Evolutionary conservation across 1,140 invertebrate genomes (phyloP).

Genomic region (Trachymyrmex cornetzi): DNA sequence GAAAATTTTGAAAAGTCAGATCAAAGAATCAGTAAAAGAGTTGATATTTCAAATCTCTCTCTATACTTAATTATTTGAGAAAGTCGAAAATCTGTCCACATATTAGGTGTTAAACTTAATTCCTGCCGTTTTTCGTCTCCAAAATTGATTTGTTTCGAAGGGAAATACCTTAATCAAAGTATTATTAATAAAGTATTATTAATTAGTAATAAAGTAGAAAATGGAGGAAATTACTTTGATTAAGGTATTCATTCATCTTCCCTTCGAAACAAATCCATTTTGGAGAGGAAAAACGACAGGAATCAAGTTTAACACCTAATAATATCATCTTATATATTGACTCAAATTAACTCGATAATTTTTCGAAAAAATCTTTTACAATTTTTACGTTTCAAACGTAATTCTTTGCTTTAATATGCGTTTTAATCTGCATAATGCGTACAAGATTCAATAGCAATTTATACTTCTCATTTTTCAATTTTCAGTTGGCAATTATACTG

Average conservation of each 20-base stretch:
- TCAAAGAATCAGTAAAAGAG: slow-evolving; percentile 11
- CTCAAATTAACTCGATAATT: slow-evolving; percentile 7
- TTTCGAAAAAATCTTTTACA: not conserved
- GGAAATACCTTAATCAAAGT: too few relatives aligned
- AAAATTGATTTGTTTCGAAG: too few relatives aligned
- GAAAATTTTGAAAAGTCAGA: slow-evolving; percentile 37
- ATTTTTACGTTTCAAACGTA: not conserved
- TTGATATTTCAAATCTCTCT: slow-evolving; percentile 32
- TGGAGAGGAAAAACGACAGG: too few relatives aligned
- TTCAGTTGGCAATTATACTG: not conserved
- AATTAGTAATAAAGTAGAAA: too few relatives aligned
- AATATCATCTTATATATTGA: slow-evolving; percentile 22
- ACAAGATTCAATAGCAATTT: slow-evolving; percentile 12
- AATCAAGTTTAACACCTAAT: too few relatives aligned
- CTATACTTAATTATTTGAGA: slow-evolving; percentile 5
- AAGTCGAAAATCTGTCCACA: slow-evolving; percentile 28
- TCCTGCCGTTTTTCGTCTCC: too few relatives aligned
- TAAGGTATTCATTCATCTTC: too few relatives aligned
- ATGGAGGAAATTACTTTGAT: too few relatives aligned
- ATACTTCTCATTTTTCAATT: not conserved
- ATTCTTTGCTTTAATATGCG: not conserved
- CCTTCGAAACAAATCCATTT: too few relatives aligned
- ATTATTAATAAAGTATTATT: too few relatives aligned
- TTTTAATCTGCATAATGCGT: not conserved
- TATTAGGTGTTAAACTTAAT: too few relatives aligned